Evolutionary conservation across 2,797 vertebrate genomes (phyloP).

Genomic region (Anniella stebbinsi): DNA sequence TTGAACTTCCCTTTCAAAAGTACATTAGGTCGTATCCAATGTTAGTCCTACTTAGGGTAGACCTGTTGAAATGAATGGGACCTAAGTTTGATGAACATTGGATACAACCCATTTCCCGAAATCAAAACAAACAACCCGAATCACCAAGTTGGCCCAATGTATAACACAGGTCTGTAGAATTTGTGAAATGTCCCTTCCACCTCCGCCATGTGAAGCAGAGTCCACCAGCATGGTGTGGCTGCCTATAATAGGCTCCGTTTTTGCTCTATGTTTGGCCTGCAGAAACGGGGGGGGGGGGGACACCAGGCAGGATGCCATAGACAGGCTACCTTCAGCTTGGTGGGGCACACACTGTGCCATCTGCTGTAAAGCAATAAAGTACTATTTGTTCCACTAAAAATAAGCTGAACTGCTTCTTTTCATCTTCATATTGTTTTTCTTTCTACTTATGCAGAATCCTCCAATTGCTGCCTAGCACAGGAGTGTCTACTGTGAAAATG

Average conservation of each 20-base stretch:
- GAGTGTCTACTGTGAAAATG: neutral
- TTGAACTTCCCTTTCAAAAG: neutral
- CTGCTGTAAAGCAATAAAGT: slow-evolving; percentile 13
- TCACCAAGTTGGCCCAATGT: neutral
- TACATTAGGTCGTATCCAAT: too few relatives aligned
- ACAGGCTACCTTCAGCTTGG: neutral
- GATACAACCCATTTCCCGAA: neutral
- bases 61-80: too few relatives aligned
- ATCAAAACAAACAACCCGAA: neutral
- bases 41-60: too few relatives aligned
- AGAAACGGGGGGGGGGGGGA: neutral
- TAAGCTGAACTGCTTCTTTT: slow-evolving; percentile 23
- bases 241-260: neutral
- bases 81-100: too few relatives aligned
- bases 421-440: slow-evolving; percentile 46
- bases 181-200: neutral
- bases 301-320: neutral
- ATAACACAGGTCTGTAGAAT: neutral
- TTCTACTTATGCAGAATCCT: slow-evolving; percentile 43
- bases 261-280: neutral
- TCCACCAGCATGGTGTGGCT: neutral
- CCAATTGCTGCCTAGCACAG: neutral
- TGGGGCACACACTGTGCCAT: slow-evolving; percentile 37
- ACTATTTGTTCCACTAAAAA: slow-evolving; percentile 30
- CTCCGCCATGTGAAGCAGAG: neutral